Conservation (phyloP, 2,113 vertebrate species). For the Clarias batrachus region DNA sequence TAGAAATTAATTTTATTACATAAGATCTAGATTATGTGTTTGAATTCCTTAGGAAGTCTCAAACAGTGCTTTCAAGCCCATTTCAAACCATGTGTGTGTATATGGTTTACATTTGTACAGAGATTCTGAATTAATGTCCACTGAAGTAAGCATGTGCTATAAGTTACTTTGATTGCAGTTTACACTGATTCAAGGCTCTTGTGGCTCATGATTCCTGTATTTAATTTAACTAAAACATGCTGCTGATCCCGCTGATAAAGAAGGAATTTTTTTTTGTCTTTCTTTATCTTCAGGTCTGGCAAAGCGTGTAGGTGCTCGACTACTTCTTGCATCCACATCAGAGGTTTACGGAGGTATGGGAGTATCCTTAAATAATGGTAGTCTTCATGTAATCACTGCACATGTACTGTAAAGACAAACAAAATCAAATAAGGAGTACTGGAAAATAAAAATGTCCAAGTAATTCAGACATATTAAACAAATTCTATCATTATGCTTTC, state of each 20-base stretch:
- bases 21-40: not conserved
- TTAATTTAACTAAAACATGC: not conserved
- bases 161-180: not conserved
- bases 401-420: not conserved
- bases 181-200: not conserved
- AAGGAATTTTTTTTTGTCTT: slow-evolving; percentile 8
- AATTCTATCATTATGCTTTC: not conserved
- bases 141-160: not conserved
- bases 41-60: not conserved
- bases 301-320: slow-evolving; percentile 93
- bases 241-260: not conserved
- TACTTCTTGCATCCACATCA: slow-evolving; percentile 93
- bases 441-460: not conserved
- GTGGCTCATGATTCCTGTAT: not conserved
- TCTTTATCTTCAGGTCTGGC: slow-evolving; percentile 80
- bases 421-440: not conserved
- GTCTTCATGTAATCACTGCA: not conserved
- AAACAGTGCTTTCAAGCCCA: not conserved
- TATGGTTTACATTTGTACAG: not conserved
- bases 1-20: too few species aligned
- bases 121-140: not conserved
- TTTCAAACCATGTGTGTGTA: not conserved
- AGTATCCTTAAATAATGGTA: not conserved
- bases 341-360: slow-evolving; percentile 96
- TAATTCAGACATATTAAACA: not conserved